A percentile compares a stretch with the other conserved stretches of the same genome.
phyloP scores from a whole-genome alignment of 1,140 invertebrate genomes.

The Drosophila micromelanica region DNA sequence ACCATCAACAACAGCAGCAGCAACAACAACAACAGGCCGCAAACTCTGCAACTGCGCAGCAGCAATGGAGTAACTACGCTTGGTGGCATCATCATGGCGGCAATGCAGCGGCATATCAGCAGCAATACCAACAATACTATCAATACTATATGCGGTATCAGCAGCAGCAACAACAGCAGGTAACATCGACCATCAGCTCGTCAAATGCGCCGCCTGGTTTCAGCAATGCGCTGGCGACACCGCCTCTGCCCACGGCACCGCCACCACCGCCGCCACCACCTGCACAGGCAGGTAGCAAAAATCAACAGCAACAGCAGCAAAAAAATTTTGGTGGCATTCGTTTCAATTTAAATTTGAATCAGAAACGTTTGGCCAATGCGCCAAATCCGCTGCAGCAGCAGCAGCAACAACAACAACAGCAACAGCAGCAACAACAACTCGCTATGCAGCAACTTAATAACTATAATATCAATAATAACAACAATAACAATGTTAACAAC shows the following conservation, averaged over 20 bases:
- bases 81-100: slow-evolving; percentile 66
- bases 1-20: slow-evolving; percentile 63
- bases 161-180: slow-evolving; percentile 67
- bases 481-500: slow-evolving; percentile 54
- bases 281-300: slow-evolving; percentile 35
- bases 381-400: slow-evolving; percentile 75
- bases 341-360: slow-evolving; percentile 84
- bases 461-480: slow-evolving; percentile 61
- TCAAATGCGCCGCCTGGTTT: slow-evolving; percentile 82
- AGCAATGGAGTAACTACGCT: slow-evolving; percentile 70
- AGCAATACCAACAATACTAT: slow-evolving; percentile 80
- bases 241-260: slow-evolving; percentile 70
- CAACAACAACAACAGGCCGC: slow-evolving; percentile 62
- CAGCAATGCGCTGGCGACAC: slow-evolving; percentile 71
- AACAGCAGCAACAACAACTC: slow-evolving; percentile 39
- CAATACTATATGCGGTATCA: slow-evolving; percentile 80
- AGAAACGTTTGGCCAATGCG: slow-evolving; percentile 71
- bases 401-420: slow-evolving; percentile 78
- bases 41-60: slow-evolving; percentile 51
- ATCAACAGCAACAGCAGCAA: slow-evolving; percentile 42
- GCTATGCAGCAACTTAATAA: slow-evolving; percentile 38
- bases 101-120: slow-evolving; percentile 69
- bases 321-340: slow-evolving; percentile 83
- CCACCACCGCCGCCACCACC: slow-evolving; percentile 66
- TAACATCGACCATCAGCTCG: slow-evolving; percentile 68